Base-by-base conservation (phyloP, 2,888 invertebrate species). In the Buathra laborator region DNA sequence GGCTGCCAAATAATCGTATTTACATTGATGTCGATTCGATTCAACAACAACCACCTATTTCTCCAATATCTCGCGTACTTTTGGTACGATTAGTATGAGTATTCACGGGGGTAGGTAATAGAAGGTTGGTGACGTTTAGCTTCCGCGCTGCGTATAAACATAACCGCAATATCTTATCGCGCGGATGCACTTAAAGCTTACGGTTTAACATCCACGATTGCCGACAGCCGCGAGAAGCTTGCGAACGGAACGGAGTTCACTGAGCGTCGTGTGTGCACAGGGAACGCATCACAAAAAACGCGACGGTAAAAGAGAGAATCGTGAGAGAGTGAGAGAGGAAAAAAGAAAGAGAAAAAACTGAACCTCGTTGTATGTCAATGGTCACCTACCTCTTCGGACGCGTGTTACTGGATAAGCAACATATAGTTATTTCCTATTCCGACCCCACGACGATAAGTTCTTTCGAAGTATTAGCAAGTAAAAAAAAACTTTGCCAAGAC, bases 191-290 rank as follows among this genome's bases (percentile, higher is more conserved):
- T 80, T 32, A 53, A 66, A 80, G 66, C 66, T 66, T 24, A 32
- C 24, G 5, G 53, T 44, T 16, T 32, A 66, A 80, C 66, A 44
- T 24, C 24, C 24, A 24, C 24, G 24, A 24, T 24, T 24, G 24
- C 24, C 3, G 24, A 24, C 24, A 24, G 68, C 68, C 16, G 51
- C 37, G 83, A 82, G 78, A 74, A 87, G 85, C 81, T 81, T 80
- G 84, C 37, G 32, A 19, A 10, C 56, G 24, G 24, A 24, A 37
- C 80, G 46, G 66, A 56, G 72, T 48, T 16, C 76, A 74, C 48
- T 19, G 81, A 74, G 59, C 9, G n/a, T 29, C 71, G 62, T 59
- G 59, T 29, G 32, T 29, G 14, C 62, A 16, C 51, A 4, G 12
- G 19, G 14, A 12, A 19, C 43, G 48, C 3, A 19, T 43, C 37